A percentile compares a stretch with the other conserved stretches of the same genome.
These are phyloP conservation scores for Mormoops blainvillei DNA, from an alignment of 2,113 vertebrate species.

Conservation along the genomic window DNA sequence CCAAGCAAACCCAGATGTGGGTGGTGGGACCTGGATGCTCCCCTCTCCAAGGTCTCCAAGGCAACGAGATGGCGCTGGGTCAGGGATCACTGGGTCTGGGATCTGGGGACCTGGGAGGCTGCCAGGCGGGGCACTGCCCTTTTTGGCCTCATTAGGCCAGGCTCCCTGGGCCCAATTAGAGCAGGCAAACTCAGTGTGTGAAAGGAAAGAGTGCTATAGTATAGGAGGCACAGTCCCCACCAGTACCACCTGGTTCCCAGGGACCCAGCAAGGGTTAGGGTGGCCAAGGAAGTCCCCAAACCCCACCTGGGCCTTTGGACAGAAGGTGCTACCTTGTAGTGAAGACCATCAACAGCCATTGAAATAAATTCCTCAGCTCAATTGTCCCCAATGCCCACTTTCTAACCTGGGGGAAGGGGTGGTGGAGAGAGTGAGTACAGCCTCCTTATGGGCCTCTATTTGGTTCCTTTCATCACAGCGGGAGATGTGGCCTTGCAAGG, in stretches of 20 bases:
- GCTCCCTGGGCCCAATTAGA: slow-evolving; percentile 27
- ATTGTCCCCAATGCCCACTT: background rate
- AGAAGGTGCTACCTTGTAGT: background rate
- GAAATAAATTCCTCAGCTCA: background rate
- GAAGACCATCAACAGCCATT: background rate
- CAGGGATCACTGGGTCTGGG: background rate
- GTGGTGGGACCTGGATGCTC: background rate
- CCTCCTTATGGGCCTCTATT: background rate
- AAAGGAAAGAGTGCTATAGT: rapidly evolving
- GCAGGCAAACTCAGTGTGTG: background rate
- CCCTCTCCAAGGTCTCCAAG: background rate
- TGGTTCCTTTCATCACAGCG: background rate
- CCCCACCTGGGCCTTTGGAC: background rate
- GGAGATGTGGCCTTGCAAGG: background rate
- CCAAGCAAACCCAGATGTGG: background rate
- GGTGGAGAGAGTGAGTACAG: rapidly evolving
- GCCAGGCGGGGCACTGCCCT: background rate
- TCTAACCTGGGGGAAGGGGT: background rate
- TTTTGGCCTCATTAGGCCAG: background rate
- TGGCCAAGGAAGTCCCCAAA: background rate
- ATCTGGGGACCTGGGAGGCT: background rate
- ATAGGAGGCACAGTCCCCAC: background rate
- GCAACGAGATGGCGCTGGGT: background rate
- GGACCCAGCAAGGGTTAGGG: background rate
- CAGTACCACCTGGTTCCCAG: background rate